phyloP scores from a whole-genome alignment of 2,888 invertebrate species.

The Scaeva pyrastri region DNA sequence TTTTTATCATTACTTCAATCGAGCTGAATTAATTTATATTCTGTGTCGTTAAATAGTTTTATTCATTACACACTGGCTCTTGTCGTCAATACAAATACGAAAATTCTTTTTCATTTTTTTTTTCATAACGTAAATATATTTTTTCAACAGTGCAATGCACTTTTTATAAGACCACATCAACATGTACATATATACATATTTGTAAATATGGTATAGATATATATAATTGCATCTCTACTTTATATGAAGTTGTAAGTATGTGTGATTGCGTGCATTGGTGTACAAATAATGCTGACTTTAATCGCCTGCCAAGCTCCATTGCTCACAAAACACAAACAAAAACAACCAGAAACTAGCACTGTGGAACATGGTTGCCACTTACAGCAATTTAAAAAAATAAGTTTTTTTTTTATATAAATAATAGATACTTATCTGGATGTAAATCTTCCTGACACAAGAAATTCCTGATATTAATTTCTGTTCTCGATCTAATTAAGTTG shows the following conservation, averaged over 20 bases:
- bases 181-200: too few species aligned
- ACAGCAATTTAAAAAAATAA: background rate
- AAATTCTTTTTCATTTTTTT: conserved; percentile 36
- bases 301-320: conserved; percentile 71
- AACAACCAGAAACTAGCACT: conserved; percentile 56
- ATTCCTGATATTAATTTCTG: too few species aligned
- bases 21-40: conserved; percentile 57
- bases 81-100: conserved; percentile 32
- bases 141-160: conserved; percentile 73
- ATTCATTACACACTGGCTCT: conserved; percentile 46
- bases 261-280: conserved; percentile 20
- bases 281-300: conserved; percentile 62
- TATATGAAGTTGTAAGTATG: background rate
- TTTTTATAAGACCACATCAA: conserved; percentile 46
- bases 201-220: too few species aligned
- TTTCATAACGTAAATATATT: conserved; percentile 26
- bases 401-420: too few species aligned
- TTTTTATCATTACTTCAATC: conserved; percentile 45
- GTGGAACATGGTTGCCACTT: conserved; percentile 20
- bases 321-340: conserved; percentile 59
- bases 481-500: too few species aligned
- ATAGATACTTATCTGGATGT: too few species aligned
- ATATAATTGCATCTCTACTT: conserved; percentile 5
- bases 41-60: conserved; percentile 65
- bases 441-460: too few species aligned